phyloP scores from a whole-genome alignment of 2,888 invertebrate species.

The Chloromyia formosa region DNA sequence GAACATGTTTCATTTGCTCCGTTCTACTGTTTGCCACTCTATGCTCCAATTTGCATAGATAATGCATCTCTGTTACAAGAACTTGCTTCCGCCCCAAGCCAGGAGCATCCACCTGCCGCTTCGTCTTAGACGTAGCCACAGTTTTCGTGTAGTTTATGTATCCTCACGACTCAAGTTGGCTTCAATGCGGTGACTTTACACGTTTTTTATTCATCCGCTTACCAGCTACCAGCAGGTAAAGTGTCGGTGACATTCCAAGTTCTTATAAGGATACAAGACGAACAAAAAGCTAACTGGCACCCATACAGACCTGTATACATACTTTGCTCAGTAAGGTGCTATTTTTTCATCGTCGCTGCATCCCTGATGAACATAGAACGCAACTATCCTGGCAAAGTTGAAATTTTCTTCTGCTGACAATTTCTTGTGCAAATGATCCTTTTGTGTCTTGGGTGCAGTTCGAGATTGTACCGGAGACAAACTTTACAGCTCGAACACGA shows the following conservation, averaged over 20 bases:
- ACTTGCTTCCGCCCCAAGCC: slow-evolving; percentile 6
- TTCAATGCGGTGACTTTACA: not conserved
- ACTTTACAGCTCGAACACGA: not conserved
- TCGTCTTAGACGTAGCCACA: too few relatives aligned
- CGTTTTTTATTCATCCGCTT: not conserved
- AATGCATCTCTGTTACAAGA: slow-evolving; percentile 25
- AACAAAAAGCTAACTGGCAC: slow-evolving; percentile 12
- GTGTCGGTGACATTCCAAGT: not conserved
- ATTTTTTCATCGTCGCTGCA: too few relatives aligned
- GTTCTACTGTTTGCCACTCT: slow-evolving; percentile 13
- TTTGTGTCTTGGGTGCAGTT: slow-evolving; percentile 8
- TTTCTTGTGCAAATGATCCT: slow-evolving; percentile 23
- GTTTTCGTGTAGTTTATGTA: slow-evolving; percentile 15
- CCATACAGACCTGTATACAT: not conserved
- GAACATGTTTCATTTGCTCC: slow-evolving; percentile 6
- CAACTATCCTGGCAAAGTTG: slow-evolving; percentile 1
- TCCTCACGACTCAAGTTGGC: not conserved
- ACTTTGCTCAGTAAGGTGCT: not conserved
- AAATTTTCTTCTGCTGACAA: slow-evolving; percentile 20
- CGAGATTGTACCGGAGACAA: not conserved
- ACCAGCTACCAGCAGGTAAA: not conserved
- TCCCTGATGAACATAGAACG: too few relatives aligned
- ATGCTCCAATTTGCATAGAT: slow-evolving; percentile 41
- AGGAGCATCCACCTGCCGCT: not conserved
- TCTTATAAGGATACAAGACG: not conserved